phyloP scores from a whole-genome alignment of 2,797 vertebrate genomes.

The Sciurus carolinensis region DNA sequence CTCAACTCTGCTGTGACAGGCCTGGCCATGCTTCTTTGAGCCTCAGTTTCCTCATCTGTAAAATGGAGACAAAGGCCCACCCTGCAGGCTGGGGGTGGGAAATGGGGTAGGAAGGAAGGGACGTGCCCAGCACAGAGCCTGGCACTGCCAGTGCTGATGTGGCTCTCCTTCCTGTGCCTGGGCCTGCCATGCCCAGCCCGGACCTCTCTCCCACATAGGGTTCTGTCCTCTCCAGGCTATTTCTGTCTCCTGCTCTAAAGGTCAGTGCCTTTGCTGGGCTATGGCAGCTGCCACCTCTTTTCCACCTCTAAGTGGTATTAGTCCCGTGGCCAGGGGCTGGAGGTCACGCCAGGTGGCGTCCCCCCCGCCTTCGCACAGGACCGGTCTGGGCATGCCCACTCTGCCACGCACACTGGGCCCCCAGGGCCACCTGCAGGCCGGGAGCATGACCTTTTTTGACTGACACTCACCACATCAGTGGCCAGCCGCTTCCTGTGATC shows the following conservation, averaged over 20 bases:
- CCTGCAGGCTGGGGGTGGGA: not conserved
- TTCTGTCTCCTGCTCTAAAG: slow-evolving; percentile 79
- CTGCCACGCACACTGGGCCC: too few relatives aligned
- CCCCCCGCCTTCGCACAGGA: not conserved
- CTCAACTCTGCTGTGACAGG: not conserved
- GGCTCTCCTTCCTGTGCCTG: not conserved
- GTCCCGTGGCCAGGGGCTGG: not conserved
- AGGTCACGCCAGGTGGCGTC: not conserved
- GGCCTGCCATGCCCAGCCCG: not conserved
- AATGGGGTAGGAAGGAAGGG: not conserved
- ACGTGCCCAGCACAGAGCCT: not conserved
- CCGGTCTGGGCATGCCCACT: not conserved
- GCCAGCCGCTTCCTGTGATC: not conserved
- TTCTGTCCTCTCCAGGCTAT: slow-evolving; percentile 60
- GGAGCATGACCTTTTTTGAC: not conserved
- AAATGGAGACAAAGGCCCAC: not conserved
- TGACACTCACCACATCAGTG: not conserved
- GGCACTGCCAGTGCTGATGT: not conserved
- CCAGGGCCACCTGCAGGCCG: not conserved
- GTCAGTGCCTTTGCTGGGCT: slow-evolving; percentile 63
- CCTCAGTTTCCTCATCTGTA: not conserved
- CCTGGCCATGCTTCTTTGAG: not conserved
- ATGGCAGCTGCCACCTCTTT: slow-evolving; percentile 60
- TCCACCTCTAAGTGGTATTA: slow-evolving; percentile 3
- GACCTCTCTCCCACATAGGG: slow-evolving; percentile 13